Percentiles rank a stretch among this genome's conserved stretches.
phyloP scores from a whole-genome alignment of 2,797 vertebrate species.

The Malacoctenus gilli region DNA sequence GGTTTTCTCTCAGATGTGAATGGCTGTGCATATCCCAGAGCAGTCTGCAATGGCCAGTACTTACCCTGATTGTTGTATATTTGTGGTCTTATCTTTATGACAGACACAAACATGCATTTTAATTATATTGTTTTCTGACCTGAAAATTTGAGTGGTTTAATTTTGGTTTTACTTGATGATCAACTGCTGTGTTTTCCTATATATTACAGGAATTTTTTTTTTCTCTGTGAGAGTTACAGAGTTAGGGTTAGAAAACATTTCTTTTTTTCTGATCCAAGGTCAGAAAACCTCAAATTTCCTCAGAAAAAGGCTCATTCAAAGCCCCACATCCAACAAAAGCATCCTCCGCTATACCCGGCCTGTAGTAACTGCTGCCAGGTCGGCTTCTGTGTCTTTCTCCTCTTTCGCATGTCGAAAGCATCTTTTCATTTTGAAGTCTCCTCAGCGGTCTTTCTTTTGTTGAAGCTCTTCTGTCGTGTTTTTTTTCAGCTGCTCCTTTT shows the following conservation, averaged over 20 bases:
- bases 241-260: too few relatives aligned
- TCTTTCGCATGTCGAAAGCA: background rate
- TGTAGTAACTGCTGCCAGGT: background rate
- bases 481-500: background rate
- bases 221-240: too few relatives aligned
- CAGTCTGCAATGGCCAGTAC: slow-evolving; percentile 3
- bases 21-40: slow-evolving; percentile 8
- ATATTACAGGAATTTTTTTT: too few relatives aligned
- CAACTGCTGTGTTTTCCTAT: too few relatives aligned
- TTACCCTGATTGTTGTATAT: background rate
- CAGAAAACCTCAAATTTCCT: background rate
- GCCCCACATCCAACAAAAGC: background rate
- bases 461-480: background rate
- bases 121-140: background rate
- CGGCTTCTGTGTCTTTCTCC: background rate
- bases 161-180: too few relatives aligned
- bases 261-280: too few relatives aligned
- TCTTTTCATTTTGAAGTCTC: background rate
- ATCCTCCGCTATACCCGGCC: background rate
- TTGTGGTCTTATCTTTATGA: background rate
- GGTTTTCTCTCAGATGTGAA: slow-evolving; percentile 15
- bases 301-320: background rate
- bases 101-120: slow-evolving; percentile 7
- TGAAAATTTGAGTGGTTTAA: too few relatives aligned
- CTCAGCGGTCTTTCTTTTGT: slow-evolving; percentile 5